Percentiles rank a stretch among this genome's conserved stretches.
Evolutionary conservation across 2,888 invertebrate species (phyloP).

Genomic region (Pseudanteris insignis): DNA sequence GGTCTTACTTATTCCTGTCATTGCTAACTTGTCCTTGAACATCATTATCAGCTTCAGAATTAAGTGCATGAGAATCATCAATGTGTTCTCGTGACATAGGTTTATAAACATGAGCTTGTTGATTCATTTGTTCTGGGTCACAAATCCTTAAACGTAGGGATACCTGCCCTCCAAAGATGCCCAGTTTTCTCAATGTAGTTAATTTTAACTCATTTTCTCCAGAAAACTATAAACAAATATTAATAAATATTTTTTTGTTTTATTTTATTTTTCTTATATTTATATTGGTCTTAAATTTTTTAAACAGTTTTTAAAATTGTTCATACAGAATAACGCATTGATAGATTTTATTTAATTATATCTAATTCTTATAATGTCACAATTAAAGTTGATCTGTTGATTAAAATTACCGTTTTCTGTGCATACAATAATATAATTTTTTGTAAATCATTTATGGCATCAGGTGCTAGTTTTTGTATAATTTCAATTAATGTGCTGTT

Average conservation of each 20-base stretch:
- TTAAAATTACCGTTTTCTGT: constrained; percentile 60
- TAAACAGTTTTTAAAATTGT: too few relatives aligned
- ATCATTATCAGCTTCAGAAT: too few relatives aligned
- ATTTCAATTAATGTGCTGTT: constrained; percentile 70
- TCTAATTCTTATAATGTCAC: too few relatives aligned
- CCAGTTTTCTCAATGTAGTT: constrained; percentile 80
- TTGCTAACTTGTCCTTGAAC: neutral
- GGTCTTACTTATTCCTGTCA: neutral
- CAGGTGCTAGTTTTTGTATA: constrained; percentile 70
- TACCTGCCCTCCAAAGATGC: constrained; percentile 81
- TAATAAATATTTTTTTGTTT: too few relatives aligned
- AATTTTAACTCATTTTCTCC: constrained; percentile 74
- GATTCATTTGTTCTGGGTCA: constrained; percentile 72
- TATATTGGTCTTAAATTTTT: too few relatives aligned
- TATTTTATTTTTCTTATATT: too few relatives aligned
- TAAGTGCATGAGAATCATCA: constrained; percentile 11
- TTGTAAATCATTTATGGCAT: constrained; percentile 60
- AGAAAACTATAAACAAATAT: constrained; percentile 6
- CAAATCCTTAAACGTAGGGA: constrained; percentile 77
- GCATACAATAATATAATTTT: constrained; percentile 56
- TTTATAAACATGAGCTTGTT: constrained; percentile 77
- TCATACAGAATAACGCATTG: too few relatives aligned
- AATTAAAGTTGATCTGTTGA: too few relatives aligned
- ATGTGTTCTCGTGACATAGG: constrained; percentile 49
- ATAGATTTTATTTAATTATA: too few relatives aligned